phyloP scores from a whole-genome alignment of 2,888 invertebrate species.

The Phortica okadai region DNA sequence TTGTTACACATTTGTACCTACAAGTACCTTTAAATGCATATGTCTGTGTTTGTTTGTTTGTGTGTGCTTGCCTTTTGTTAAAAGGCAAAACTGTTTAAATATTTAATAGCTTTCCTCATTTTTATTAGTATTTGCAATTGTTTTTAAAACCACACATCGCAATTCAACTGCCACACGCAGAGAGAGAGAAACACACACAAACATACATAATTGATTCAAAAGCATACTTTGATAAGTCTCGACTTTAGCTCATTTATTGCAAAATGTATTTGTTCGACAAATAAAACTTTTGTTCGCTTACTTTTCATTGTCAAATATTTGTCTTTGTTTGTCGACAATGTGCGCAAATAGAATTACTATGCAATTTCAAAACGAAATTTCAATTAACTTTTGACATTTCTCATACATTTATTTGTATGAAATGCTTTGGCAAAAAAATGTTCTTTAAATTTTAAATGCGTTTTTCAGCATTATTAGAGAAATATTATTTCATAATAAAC shows the following conservation, averaged over 20 bases:
- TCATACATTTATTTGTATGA: no score
- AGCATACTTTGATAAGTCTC: no score
- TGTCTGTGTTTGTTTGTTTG: not conserved
- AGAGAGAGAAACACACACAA: no score
- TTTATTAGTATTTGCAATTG: conserved; percentile 8
- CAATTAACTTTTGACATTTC: no score
- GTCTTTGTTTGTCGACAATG: not conserved
- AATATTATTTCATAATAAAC: no score
- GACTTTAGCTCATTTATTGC: no score
- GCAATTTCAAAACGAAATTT: not conserved
- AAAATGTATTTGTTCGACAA: not conserved
- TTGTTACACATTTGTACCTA: not conserved
- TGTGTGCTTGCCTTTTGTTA: not conserved
- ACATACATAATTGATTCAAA: no score
- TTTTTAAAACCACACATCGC: not conserved
- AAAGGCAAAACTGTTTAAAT: conserved; percentile 9
- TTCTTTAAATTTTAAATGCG: no score
- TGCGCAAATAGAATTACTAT: not conserved
- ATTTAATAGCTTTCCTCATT: conserved; percentile 1
- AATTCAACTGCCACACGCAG: no score
- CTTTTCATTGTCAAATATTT: not conserved
- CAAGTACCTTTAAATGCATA: not conserved
- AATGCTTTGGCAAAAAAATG: no score
- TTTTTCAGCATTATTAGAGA: no score
- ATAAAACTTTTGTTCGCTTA: not conserved